Base-by-base conservation (phyloP, 2,113 vertebrate species). In the Cynoglossus semilaevis region DNA sequence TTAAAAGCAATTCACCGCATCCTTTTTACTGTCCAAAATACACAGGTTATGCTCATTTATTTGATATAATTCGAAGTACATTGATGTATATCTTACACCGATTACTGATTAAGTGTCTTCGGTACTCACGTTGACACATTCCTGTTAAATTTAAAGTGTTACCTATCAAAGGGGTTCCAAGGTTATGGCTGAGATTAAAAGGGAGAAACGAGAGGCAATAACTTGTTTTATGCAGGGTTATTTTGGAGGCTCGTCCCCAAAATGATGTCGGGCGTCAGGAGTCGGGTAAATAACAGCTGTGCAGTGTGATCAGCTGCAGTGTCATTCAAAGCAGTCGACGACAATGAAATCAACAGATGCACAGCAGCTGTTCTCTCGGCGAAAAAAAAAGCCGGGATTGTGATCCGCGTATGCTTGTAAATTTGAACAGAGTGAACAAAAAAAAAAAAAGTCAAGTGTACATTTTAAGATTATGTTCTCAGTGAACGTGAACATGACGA, bases 121-220 rank as follows among this genome's bases (percentile, higher is more conserved):
- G 6, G 0, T 17, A 45, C 10, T 36, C n/a, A 4, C 44, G 17
- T 29, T 35, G 10, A 45, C n/a, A 44, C 17, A 8, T 45, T 19
- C 10, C 16, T 17, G 54, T 57, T 35, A 35, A 44, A 57, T 35
- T 16, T 35, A 17, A 43, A 22, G 40, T 8, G 40, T n/a, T 34
- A 35, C 15, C 10, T 45, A 13, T 57, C 53, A 57, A 6, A 16
- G 1, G 15, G 40, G 17, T 8, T 9, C 17, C 18, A 22, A 14
- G 40, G 53, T 55, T 43, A 55, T 43, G 40, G 11, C 53, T 55
- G 52, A 14, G 29, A 43, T 43, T 40, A 55, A 55, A 55, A 22
- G 15, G 40, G 18, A 29, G 22, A 29, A 29, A 43, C 9, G 54
- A 57, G 22, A 12, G 35, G 12, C 22, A 35, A 19, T 42, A 17